Evolutionary conservation across 2,888 invertebrate species (phyloP), one percentile per base, ranked within the genome.

Genomic region (Drosophila crucigera): DNA sequence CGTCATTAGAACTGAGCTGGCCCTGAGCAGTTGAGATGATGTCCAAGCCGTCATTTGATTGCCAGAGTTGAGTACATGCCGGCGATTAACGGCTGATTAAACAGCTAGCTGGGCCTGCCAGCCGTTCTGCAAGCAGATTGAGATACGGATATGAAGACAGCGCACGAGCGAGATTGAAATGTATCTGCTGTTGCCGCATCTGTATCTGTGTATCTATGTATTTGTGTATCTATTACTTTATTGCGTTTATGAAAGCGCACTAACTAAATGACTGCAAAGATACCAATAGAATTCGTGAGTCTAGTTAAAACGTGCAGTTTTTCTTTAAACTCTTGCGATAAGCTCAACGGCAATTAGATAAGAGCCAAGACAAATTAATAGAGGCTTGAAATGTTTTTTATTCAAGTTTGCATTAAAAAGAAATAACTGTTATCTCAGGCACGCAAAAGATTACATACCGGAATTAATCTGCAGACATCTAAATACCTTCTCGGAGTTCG

Each of bases 11-110:
- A 72, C 63, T 71, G 71, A 76, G 75, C 78, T 62, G 59, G 49
- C 41, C 58, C 35, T 54, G 22, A 56, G 68, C 68, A 55, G 68
- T 63, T 59, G 77, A 64, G 30, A 30, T 79, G 76, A 68, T 80
- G 78, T 78, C 68, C 72, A 73, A 69, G 28, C 50, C 63, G 68
- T 41, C 78, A 70, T 76, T 76, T 73, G 78, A 78, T 78, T 80
- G 78, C 76, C 66, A 70, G 60, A 73, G 73, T 47, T 80, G 65
- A 62, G 75, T 76, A 82, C 86, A 84, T 79, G 78, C 53, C 55
- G 52, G 47, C 89, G 83, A 89, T 89, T 89, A 84, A 77, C 77
- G 79, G 78, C 85, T 86, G 85, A 86, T 86, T 89, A 89, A 84
- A 76, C 78, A 79, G 66, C 63, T 47, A 30, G 53, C 60, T 41